These are phyloP conservation scores for Embiotoca jacksoni DNA, from an alignment of 2,113 vertebrate species.

Conservation along the genomic window DNA sequence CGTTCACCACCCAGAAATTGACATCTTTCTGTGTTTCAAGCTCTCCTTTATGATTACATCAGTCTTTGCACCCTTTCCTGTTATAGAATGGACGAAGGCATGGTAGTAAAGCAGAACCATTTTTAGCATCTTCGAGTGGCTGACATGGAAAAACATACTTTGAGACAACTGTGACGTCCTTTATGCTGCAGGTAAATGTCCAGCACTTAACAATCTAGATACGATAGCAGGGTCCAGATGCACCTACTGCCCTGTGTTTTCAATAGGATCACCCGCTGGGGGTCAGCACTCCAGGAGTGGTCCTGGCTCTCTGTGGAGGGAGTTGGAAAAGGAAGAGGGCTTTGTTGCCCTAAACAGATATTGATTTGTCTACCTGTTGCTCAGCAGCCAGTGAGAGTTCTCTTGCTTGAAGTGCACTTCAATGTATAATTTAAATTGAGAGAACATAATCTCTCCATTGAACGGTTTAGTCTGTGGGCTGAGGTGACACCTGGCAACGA, in stretches of 20 bases:
- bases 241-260: no score
- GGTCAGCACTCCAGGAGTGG: not conserved
- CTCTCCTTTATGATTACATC: not conserved
- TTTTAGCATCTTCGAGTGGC: not conserved
- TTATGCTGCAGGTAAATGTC: no score
- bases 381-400: slow-evolving; percentile 20
- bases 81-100: no score
- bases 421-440: slow-evolving; percentile 37
- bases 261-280: no score
- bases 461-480: not conserved
- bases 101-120: no score
- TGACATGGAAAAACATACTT: not conserved
- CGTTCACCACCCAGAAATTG: not conserved
- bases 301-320: not conserved
- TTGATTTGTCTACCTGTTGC: slow-evolving; percentile 4
- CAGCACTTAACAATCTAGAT: no score
- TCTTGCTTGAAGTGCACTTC: not conserved
- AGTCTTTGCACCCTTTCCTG: not conserved
- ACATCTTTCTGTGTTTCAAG: not conserved
- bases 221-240: no score
- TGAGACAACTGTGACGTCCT: no score
- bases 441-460: slow-evolving; percentile 15
- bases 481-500: not conserved
- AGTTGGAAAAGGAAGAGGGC: not conserved
- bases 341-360: no score